Conservation (phyloP, 2,113 vertebrate genomes). For the Cyprinodon tularosa region DNA sequence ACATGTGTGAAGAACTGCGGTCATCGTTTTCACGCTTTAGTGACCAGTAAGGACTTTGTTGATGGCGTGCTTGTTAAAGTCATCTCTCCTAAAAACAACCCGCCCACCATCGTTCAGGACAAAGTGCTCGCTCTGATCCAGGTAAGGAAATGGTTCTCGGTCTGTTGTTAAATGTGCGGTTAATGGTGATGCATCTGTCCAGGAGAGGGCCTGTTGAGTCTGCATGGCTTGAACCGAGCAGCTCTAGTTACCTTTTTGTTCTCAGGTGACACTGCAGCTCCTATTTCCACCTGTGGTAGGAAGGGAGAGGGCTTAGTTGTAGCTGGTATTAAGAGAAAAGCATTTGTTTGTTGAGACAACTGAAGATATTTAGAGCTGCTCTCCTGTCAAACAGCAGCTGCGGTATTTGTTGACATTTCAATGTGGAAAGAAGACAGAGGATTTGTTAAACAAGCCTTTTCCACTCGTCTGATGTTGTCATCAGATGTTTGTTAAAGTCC, state of each 20-base stretch:
- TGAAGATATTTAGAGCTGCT: background rate
- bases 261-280: conserved; percentile 64
- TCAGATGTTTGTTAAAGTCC: background rate
- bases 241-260: conserved; percentile 71
- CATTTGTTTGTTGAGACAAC: conserved; percentile 16
- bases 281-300: conserved; percentile 44
- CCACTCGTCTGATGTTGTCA: conserved; percentile 12
- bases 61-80: conserved; percentile 96
- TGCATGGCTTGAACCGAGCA: conserved; percentile 39
- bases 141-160: conserved; percentile 73
- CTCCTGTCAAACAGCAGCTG: conserved; percentile 9
- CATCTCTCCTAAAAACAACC: conserved; percentile 96
- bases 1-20: conserved; percentile 99
- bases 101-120: conserved; percentile 96
- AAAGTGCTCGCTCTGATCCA: conserved; percentile 97
- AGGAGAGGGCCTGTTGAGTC: conserved; percentile 41
- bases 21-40: conserved; percentile 93
- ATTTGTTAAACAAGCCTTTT: conserved; percentile 1
- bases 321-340: no score
- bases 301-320: no score
- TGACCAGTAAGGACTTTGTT: conserved; percentile 95
- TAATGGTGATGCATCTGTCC: conserved; percentile 10
- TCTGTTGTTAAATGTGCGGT: no score
- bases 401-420: conserved; percentile 20
- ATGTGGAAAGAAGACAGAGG: conserved; percentile 11